A percentile compares a stretch with the other conserved stretches of the same genome.
phyloP scores from a whole-genome alignment of 2,888 invertebrate species.

The Suillia variegata region DNA sequence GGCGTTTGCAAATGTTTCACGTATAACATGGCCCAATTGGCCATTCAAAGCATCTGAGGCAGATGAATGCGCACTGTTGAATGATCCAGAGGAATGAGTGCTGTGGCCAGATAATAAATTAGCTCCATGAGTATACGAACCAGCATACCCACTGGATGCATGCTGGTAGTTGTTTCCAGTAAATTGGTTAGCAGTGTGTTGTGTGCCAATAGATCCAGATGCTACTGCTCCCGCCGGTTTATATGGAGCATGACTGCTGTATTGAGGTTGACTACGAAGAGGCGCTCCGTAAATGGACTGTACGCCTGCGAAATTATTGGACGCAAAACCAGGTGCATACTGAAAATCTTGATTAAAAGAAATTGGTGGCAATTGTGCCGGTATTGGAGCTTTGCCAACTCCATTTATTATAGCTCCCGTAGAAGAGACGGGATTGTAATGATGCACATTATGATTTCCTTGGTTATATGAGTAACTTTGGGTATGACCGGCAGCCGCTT shows the following conservation, averaged over 20 bases:
- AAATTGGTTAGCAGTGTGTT: not conserved
- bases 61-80: not conserved
- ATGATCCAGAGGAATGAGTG: not conserved
- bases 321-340: conserved; percentile 10
- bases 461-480: conserved; percentile 13
- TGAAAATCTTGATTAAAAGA: not conserved
- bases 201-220: too few relatives aligned
- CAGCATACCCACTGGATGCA: conserved; percentile 2
- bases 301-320: not conserved
- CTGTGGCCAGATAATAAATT: not conserved
- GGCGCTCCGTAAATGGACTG: not conserved
- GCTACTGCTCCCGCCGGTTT: too few relatives aligned
- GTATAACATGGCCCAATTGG: conserved; percentile 37
- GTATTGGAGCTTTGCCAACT: conserved; percentile 24
- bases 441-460: conserved; percentile 15
- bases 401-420: conserved; percentile 24
- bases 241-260: not conserved
- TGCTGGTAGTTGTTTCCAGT: conserved; percentile 8
- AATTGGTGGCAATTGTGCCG: conserved; percentile 13
- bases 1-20: conserved; percentile 38
- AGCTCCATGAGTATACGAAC: not conserved
- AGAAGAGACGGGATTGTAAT: conserved; percentile 11
- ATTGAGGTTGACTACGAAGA: too few relatives aligned
- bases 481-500: conserved; percentile 6
- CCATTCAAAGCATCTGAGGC: conserved; percentile 27